Conservation (phyloP, 2,113 vertebrate genomes). For the Hippocampus guttulatus region DNA sequence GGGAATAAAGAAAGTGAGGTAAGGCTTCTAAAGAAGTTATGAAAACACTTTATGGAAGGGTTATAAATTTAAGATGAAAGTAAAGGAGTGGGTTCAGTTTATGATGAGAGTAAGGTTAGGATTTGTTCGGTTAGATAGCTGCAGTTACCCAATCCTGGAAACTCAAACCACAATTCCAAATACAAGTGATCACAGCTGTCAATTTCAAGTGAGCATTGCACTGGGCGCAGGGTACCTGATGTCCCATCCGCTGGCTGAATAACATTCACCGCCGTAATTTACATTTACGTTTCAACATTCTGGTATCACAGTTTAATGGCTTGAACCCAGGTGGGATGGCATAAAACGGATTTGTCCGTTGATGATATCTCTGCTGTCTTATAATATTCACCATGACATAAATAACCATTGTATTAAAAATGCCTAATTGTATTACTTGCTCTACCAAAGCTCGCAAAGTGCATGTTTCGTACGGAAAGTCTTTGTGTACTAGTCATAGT, state of each 20-base stretch:
- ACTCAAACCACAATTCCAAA: too few species aligned
- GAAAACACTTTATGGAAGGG: background rate
- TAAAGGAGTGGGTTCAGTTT: background rate
- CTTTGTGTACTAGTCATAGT: background rate
- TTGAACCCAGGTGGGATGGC: background rate
- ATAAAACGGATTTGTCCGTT: background rate
- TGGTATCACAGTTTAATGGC: background rate
- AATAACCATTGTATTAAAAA: background rate
- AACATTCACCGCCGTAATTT: background rate
- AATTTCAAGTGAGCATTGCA: background rate
- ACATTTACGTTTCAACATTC: background rate
- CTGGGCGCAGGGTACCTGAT: background rate
- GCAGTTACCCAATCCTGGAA: too few species aligned
- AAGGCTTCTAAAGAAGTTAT: too few species aligned
- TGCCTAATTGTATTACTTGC: background rate
- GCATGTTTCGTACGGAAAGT: background rate
- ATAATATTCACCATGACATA: background rate
- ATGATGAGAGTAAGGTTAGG: background rate
- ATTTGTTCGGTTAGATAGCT: background rate
- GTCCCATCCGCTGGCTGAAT: background rate
- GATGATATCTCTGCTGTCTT: background rate
- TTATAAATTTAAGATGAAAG: background rate
- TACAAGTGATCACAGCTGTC: too few species aligned
- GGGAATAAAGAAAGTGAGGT: too few species aligned
- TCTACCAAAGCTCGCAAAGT: background rate